phyloP scores from a whole-genome alignment of 2,888 invertebrate species.

The Sinotaia quadrata region DNA sequence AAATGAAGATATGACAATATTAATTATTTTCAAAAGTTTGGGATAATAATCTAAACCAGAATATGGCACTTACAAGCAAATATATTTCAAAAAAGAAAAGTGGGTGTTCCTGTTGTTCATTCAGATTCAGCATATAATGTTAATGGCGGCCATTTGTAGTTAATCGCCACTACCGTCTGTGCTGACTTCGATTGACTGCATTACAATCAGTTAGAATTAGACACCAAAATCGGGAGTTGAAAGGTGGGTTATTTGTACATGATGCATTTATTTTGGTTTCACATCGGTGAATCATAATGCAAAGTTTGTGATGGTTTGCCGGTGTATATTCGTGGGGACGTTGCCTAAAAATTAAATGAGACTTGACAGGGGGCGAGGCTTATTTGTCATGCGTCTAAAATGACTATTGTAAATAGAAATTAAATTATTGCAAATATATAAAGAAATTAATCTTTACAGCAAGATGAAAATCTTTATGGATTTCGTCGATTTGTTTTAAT shows the following conservation, averaged over 20 bases:
- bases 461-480: too few species aligned
- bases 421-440: too few species aligned
- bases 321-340: not conserved
- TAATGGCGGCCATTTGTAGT: constrained; percentile 64
- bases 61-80: too few species aligned
- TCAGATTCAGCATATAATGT: constrained; percentile 46
- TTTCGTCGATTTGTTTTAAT: too few species aligned
- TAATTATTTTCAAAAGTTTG: not conserved
- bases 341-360: not conserved
- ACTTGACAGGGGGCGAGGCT: constrained; percentile 11
- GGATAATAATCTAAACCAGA: too few species aligned
- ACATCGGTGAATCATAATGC: not conserved
- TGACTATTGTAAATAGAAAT: too few species aligned
- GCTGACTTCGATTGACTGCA: constrained; percentile 11
- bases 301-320: not conserved
- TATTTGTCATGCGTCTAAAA: too few species aligned
- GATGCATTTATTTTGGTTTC: not conserved
- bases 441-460: too few species aligned
- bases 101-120: constrained; percentile 57
- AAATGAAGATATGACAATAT: not conserved
- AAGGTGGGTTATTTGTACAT: not conserved
- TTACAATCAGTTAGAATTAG: too few species aligned
- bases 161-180: constrained; percentile 28
- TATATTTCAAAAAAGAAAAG: constrained; percentile 17
- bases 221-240: too few species aligned